A percentile compares a stretch with the other conserved stretches of the same genome.
Conservation (phyloP, 1,140 invertebrate genomes). For the Heterodera schachtii region DNA sequence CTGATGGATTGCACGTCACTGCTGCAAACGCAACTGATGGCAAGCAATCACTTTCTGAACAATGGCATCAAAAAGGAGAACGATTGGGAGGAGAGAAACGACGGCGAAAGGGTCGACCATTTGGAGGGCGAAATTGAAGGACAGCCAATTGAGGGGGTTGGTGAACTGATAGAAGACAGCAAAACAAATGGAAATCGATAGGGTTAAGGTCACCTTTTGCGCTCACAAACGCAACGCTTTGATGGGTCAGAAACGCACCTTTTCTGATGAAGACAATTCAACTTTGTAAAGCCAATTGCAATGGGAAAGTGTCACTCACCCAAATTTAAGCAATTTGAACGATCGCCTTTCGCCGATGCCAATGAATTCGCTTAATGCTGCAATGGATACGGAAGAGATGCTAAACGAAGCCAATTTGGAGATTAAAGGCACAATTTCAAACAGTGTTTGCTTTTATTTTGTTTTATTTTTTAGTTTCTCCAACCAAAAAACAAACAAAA, state of each 20-base stretch:
- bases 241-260: not conserved
- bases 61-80: not conserved
- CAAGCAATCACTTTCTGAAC: not conserved
- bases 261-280: not conserved
- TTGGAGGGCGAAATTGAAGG: not conserved
- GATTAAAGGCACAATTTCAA: not conserved
- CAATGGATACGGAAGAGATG: not conserved
- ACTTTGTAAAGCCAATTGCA: not conserved
- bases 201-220: too few species aligned
- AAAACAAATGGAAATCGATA: not conserved
- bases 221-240: not conserved
- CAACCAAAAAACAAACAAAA: not conserved
- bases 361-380: not conserved
- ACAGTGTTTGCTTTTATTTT: not conserved
- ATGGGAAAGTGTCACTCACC: not conserved
- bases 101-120: not conserved
- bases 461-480: not conserved
- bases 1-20: slow-evolving; percentile 10
- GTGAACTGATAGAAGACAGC: not conserved
- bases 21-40: slow-evolving; percentile 7
- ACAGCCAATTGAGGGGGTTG: not conserved
- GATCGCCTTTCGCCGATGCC: not conserved
- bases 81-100: too few species aligned
- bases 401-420: not conserved
- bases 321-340: not conserved